Base-by-base conservation (phyloP, 2,888 invertebrate species). In the Sarcophaga caerulescens region DNA sequence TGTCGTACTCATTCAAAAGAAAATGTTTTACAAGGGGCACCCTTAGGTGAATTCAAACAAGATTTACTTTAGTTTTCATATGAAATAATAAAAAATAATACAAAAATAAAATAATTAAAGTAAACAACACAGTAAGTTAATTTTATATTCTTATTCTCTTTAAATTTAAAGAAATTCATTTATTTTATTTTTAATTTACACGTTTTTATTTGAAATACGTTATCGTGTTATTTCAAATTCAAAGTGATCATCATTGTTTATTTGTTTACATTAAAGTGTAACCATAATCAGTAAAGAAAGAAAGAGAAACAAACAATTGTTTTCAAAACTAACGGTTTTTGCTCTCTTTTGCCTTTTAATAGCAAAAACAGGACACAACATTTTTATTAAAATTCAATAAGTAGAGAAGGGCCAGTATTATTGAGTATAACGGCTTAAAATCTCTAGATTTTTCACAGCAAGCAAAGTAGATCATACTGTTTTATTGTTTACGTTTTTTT, bases 1-100 rank as follows among this genome's bases (percentile, higher is more conserved):
- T 71, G 35, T 35, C 35, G 35, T 35, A 35, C 35, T 35, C 35
- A 35, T 35, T 35, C 35, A 77, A 77, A 71, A 77, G 82, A 82
- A 82, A 6, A 71, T 82, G 82, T 82, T 70, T 57, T 25, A 17
- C 52, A 17, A 52, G 14, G 17, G 17, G 52, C 17, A 52, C 52
- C 12, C 12, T 12, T 52, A 52, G 35, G 35, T 17, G 17, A 52
- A 14, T 12, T 3, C 17, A 4, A 52, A 52, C 52, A 25, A 57
- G 23, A 47, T 52, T 35, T 35, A 35, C 35, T 35, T 52, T 52
- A 52, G 1, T 17, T 14, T 14, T 52, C 14, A 12, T 52, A 14
- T 52, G 17, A 52, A 52, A 52, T 52, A 52, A 47, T 14, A 11
- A 47, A 14, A 47, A 47, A 47, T 1, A 47, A 8, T 3, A 47